These are phyloP conservation scores for Corynorhinus townsendii DNA, from an alignment of 2,113 vertebrate genomes.

Conservation along the genomic window DNA sequence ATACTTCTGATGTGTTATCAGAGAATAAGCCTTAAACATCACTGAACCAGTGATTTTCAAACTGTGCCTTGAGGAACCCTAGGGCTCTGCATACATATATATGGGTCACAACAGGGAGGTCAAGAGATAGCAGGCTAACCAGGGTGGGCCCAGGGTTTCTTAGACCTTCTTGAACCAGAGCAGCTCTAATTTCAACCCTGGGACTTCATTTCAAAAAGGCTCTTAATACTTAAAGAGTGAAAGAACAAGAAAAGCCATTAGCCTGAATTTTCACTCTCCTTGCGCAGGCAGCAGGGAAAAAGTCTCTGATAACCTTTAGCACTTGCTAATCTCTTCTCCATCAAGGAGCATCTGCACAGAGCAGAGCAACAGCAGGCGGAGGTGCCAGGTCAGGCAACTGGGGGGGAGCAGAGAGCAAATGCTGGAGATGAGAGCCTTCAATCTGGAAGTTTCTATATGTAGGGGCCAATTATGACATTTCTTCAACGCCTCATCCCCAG, in stretches of 20 bases:
- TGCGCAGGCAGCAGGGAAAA: not conserved
- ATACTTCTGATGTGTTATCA: not conserved
- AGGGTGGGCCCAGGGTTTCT: not conserved
- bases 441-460: not conserved
- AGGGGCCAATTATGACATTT: not conserved
- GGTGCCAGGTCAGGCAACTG: not conserved
- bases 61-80: not conserved
- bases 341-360: not conserved
- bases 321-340: constrained; percentile 14
- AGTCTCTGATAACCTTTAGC: not conserved
- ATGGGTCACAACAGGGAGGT: not conserved
- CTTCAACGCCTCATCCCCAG: not conserved
- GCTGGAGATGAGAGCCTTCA: not conserved
- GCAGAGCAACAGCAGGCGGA: not conserved
- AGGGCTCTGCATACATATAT: not conserved
- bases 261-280: not conserved
- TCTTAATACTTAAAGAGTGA: not conserved
- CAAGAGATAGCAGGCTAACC: not conserved
- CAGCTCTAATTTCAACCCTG: not conserved
- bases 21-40: not conserved
- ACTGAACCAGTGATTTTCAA: not conserved
- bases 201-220: not conserved
- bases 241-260: not conserved
- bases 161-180: not conserved
- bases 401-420: not conserved